phyloP scores from a whole-genome alignment of 2,888 invertebrate genomes.

The Strigamia transsilvanica region DNA sequence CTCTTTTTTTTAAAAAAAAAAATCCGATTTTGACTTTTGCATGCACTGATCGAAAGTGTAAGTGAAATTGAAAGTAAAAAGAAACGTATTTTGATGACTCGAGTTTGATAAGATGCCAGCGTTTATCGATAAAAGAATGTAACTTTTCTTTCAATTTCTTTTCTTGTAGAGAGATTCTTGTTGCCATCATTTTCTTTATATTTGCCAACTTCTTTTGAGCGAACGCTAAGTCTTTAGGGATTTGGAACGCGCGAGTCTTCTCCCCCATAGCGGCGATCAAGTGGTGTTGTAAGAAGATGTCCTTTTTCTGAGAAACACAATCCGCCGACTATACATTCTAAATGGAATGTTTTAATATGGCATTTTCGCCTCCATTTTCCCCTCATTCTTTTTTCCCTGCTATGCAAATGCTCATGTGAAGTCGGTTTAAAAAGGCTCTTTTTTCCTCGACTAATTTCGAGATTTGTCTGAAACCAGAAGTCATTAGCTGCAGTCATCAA shows the following conservation, averaged over 20 bases:
- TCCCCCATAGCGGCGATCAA: conserved; percentile 27
- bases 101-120: conserved; percentile 43
- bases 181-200: conserved; percentile 48
- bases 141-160: conserved; percentile 49
- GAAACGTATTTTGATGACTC: conserved; percentile 42
- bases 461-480: too few species aligned
- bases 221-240: conserved; percentile 18
- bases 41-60: neutral
- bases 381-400: neutral
- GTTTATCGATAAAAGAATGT: conserved; percentile 37
- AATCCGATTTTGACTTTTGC: neutral
- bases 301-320: conserved; percentile 36
- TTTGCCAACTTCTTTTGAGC: conserved; percentile 47
- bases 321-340: conserved; percentile 29
- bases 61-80: conserved; percentile 23
- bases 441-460: too few species aligned
- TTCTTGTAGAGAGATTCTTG: conserved; percentile 20
- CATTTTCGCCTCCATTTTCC: neutral
- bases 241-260: neutral
- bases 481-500: too few species aligned
- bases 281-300: conserved; percentile 47
- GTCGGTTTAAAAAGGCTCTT: too few species aligned
- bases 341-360: conserved; percentile 49
- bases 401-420: too few species aligned
- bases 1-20: neutral